These are phyloP conservation scores for Heliconius congener DNA, from an alignment of 1,140 invertebrate genomes.

Conservation along the genomic window DNA sequence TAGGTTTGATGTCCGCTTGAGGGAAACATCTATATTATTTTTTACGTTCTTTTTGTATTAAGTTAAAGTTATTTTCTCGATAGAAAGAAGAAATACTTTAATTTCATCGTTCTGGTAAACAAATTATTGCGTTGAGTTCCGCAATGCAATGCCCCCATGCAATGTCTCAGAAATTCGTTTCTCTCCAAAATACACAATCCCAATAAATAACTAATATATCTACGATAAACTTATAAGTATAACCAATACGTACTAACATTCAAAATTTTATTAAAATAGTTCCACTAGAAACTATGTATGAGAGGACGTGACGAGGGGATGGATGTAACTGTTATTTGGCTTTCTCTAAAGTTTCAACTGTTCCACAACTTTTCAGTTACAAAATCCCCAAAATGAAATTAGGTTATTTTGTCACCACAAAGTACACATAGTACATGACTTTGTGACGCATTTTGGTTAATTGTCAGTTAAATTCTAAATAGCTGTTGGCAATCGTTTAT, in stretches of 20 bases:
- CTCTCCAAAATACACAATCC: too few relatives aligned
- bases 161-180: too few relatives aligned
- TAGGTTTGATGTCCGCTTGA: too few relatives aligned
- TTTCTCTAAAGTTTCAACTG: neutral
- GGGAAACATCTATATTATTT: too few relatives aligned
- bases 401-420: conserved; percentile 1
- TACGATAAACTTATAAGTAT: too few relatives aligned
- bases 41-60: too few relatives aligned
- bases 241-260: neutral
- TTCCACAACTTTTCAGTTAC: neutral
- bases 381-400: neutral
- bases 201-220: too few relatives aligned
- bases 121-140: too few relatives aligned
- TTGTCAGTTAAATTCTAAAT: neutral
- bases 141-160: too few relatives aligned
- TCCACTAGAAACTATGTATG: neutral
- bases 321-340: neutral
- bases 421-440: neutral
- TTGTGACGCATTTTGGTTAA: neutral
- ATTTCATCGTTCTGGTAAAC: too few relatives aligned
- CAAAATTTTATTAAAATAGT: conserved; percentile 3
- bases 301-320: neutral
- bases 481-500: neutral
- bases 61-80: too few relatives aligned
- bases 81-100: too few relatives aligned